Base-by-base conservation (phyloP, 2,888 invertebrate species). In the Caenorhabditis macrosperma region DNA sequence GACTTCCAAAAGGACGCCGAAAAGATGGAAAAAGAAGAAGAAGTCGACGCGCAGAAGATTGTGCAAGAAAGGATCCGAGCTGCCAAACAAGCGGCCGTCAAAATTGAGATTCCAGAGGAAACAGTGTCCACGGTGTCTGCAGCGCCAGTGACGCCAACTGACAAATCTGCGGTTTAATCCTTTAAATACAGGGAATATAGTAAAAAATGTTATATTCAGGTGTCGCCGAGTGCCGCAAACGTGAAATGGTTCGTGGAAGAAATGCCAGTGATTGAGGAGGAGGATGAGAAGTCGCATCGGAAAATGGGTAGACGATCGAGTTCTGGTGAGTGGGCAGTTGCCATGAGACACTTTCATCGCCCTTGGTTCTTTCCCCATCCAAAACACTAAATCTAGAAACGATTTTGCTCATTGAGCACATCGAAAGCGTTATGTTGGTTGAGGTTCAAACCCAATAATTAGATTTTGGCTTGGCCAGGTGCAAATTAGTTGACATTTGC, bases 231-330 rank as follows among this genome's bases (percentile, higher is more conserved):
- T 20, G 50, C 50, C 9, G 52, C 30, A 20, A 77, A 68, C 35
- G 80, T 80, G 6, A 80, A 75, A 28, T 81, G 81, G 81, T 81
- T 81, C 20, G 76, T 81, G 0, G 76, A 77, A 38, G 81, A 81
- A 30, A 61, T 81, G 71, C 81, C 81, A 10, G 63, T 77, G 1
- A 81, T 81, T 20, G 71, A 77, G 26, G 81, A 81, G 22, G 81
- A 81, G 55, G 81, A 81, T 24, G 63, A 79, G 20, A 74, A 59
- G 28, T 24, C 52, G 7, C 64, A 74, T 48, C 20, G 74, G 12
- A 64, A 64, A 33, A 64, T 64, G 5, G 59, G 48, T 4, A 48
- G 35, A 17, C 63, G 55, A 48, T 20, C 38, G n/a, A 63, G 71
- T 22, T 20, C 55, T 15, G 30, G 63, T 72, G n/a, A 15, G 69